Base-by-base conservation (phyloP, 2,113 vertebrate genomes). In the Rattus rattus region DNA sequence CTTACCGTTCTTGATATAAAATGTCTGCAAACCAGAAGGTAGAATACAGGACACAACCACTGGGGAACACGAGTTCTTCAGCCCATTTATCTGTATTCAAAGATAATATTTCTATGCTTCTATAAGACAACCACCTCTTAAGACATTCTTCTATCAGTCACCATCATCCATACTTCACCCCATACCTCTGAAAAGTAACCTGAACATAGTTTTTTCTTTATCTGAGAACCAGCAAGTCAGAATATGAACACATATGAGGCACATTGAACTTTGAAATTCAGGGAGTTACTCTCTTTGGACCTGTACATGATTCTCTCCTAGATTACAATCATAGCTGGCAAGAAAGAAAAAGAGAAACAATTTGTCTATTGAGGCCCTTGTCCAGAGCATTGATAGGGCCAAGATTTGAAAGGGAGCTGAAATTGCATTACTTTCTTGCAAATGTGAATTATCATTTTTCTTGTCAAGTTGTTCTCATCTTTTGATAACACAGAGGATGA, bases 391-490 rank as follows among this genome's bases (percentile, higher is more conserved):
- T 52, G 19, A 26, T 52, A 8, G 26, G 75, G 30, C 26, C 0
- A 0, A 24, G 26, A 22, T 19, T 84, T 93, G 61, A 79, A 84
- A 92, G 93, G 92, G 39, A 80, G 43, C 19, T 96, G 49, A 94
- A 92, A 93, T 72, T 90, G 67, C 93, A 95, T 94, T 96, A 28
- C 47, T 85, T 93, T 92, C 39, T 88, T 52, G 39, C 83, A 77
- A 93, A 92, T 63, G 87, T 63, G 59, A 97, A 97, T 93, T 95
- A 96, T 95, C 87, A 33, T 96, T 28, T 91, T 94, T 93, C 91
- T 90, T 93, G 93, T 96, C 96, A 96, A 95, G 65, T 84, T 91
- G 90, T 92, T 97, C 92, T 81, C 47, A 81, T 94, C 65, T 94
- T 93, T 95, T 95, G 90, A 90, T 93, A 92, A 84, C 65, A 43